phyloP scores from a whole-genome alignment of 1,140 invertebrate species.

The Proctacanthus coquilletti region DNA sequence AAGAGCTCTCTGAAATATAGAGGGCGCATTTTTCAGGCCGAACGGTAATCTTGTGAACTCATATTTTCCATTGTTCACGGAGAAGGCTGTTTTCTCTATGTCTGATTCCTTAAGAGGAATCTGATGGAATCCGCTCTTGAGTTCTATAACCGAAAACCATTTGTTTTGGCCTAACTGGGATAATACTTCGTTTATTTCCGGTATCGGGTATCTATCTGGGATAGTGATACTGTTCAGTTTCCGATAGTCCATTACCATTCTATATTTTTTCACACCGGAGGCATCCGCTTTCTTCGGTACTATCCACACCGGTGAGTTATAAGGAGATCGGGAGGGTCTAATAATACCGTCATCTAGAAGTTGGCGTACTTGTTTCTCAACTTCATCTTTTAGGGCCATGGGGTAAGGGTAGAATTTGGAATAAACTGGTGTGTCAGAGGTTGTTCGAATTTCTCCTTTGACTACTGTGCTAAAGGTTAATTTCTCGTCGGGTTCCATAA shows the following conservation, averaged over 20 bases:
- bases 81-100: constrained; percentile 1
- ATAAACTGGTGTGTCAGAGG: constrained; percentile 4
- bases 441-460: constrained; percentile 1
- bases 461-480: constrained; percentile 3
- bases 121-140: constrained; percentile 8
- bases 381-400: constrained; percentile 9
- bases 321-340: constrained; percentile 9
- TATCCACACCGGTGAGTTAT: constrained; percentile 2
- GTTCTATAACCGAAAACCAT: constrained; percentile 30
- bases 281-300: constrained; percentile 1
- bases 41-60: constrained; percentile 1
- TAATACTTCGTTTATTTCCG: constrained; percentile 30
- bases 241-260: constrained; percentile 14
- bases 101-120: neutral
- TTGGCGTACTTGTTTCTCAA: constrained; percentile 14
- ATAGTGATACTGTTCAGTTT: constrained; percentile 15
- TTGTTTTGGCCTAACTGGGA: constrained; percentile 19
- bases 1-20: neutral
- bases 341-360: constrained; percentile 14
- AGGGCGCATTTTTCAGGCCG: neutral
- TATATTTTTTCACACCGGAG: constrained; percentile 7
- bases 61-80: neutral
- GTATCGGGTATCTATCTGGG: constrained; percentile 32
- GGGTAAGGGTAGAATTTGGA: constrained; percentile 12
- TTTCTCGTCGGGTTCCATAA: neutral